Percentiles rank a stretch among this genome's conserved stretches.
Conservation (phyloP, 2,113 vertebrate species). For the Paradoxurus hermaphroditus region DNA sequence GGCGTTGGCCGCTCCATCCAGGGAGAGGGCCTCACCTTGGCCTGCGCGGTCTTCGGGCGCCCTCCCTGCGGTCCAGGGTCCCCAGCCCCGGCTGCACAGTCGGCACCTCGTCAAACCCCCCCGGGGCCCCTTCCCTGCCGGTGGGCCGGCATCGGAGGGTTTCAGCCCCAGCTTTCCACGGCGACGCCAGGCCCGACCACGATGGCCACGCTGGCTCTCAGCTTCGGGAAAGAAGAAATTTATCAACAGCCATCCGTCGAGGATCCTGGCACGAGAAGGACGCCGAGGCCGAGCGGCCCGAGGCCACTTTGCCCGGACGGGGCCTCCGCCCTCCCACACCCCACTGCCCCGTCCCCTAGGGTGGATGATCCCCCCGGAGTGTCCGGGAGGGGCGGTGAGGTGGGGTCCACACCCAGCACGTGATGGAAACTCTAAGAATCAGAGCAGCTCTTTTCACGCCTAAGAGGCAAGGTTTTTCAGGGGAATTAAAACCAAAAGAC, state of each 20-base stretch:
- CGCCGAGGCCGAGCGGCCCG: neutral
- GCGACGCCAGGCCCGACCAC: neutral
- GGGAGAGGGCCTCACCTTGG: neutral
- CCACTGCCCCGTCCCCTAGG: rapidly evolving
- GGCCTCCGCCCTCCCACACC: neutral
- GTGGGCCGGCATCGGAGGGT: rapidly evolving
- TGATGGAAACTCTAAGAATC: neutral
- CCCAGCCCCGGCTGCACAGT: too few species aligned
- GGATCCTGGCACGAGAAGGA: too few species aligned
- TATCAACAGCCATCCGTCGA: rapidly evolving
- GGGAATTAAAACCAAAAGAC: neutral
- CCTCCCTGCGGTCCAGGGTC: rapidly evolving
- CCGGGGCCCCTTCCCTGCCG: neutral
- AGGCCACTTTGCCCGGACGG: rapidly evolving
- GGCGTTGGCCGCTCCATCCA: rapidly evolving
- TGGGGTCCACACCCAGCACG: rapidly evolving
- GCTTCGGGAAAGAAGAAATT: neutral
- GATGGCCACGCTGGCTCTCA: neutral
- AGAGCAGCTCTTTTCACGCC: neutral
- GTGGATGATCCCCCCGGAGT: neutral
- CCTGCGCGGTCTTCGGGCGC: neutral
- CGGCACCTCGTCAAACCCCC: neutral
- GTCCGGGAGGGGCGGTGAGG: neutral
- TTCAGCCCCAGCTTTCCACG: neutral
- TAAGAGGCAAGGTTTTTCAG: neutral